Evolutionary conservation across 2,888 invertebrate species (phyloP), one percentile per base, ranked within the genome.

Genomic region (Petrolisthes manimaculis): DNA sequence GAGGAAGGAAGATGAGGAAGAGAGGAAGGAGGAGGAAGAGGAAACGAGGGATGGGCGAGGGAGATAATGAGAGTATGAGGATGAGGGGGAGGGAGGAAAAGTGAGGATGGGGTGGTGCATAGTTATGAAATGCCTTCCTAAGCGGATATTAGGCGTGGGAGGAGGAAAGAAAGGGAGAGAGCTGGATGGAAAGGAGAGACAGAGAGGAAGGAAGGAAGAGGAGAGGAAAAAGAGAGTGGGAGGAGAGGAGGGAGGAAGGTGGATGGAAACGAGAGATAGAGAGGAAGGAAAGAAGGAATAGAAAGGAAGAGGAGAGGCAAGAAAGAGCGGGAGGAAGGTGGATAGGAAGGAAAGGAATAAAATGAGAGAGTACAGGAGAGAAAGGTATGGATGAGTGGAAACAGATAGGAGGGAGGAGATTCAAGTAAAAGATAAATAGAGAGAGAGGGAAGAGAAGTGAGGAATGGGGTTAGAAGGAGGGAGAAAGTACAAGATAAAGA

Each of bases 311-410:
- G 14, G 51, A 51, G 77, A 77, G 37, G 37, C 12, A 51, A 77
- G 51, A 77, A 14, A 77, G 24, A 77, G 77, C 21, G 24, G 14
- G 24, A 37, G 77, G 24, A 51, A 51, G 77, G 67, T 12, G 9
- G 67, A 8, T 67, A 12, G 67, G n/a, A n/a, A n/a, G n/a, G n/a
- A n/a, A n/a, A n/a, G n/a, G n/a, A n/a, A n/a, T n/a, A n/a, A n/a
- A n/a, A n/a, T 14, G 77, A 51, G 77, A 77, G 77, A 77, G 77
- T 37, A 51, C 21, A 51, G 51, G 77, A 77, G 77, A 71, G 71
- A 71, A 21, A 71, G 6, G 8, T 18, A 5, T 67, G 8, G 14
- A 67, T 67, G 24, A 71, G 18, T n/a, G 21, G 71, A n/a, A n/a
- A 71, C 3, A 37, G 9, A 9, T 21, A 21, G 74, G 6, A 74